Conservation (phyloP, 2,797 vertebrate genomes). For the Helicolenus hilgendorfi region DNA sequence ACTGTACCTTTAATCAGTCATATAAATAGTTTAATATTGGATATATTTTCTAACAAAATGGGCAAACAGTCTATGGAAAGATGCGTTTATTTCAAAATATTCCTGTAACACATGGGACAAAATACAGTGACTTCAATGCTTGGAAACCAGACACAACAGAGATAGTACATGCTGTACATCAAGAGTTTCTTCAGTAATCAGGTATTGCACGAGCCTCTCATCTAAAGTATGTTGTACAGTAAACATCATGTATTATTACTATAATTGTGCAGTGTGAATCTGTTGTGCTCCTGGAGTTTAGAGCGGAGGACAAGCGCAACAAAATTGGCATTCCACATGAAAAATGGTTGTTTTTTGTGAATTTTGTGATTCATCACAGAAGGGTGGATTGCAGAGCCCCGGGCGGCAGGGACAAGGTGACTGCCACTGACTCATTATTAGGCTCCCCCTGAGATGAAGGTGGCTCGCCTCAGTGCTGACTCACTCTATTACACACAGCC, state of each 20-base stretch:
- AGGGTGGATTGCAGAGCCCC: conserved; percentile 11
- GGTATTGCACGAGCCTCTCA: conserved; percentile 72
- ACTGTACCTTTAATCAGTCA: not conserved
- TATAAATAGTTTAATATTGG: not conserved
- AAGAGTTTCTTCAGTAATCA: conserved; percentile 57
- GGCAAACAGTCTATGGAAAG: conserved; percentile 70
- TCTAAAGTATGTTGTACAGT: conserved; percentile 62
- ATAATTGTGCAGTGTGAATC: conserved; percentile 30
- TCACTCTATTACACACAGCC: conserved; percentile 54
- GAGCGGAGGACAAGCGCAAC: conserved; percentile 38
- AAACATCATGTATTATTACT: conserved; percentile 64
- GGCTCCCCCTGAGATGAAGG: conserved; percentile 53
- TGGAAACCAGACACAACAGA: conserved; percentile 70
- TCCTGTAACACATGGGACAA: conserved; percentile 73
- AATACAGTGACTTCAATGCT: conserved; percentile 67
- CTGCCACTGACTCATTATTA: conserved; percentile 51
- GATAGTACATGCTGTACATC: conserved; percentile 79
- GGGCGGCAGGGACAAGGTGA: conserved; percentile 55
- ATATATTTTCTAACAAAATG: not conserved
- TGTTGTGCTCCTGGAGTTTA: not conserved
- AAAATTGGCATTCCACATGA: conserved; percentile 52
- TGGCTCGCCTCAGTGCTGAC: conserved; percentile 66
- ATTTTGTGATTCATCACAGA: conserved; percentile 48
- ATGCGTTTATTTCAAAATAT: conserved; percentile 88
- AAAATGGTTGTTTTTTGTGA: conserved; percentile 19